Base-by-base conservation (phyloP, 1,140 invertebrate species). In the Calephelis nemesis region DNA sequence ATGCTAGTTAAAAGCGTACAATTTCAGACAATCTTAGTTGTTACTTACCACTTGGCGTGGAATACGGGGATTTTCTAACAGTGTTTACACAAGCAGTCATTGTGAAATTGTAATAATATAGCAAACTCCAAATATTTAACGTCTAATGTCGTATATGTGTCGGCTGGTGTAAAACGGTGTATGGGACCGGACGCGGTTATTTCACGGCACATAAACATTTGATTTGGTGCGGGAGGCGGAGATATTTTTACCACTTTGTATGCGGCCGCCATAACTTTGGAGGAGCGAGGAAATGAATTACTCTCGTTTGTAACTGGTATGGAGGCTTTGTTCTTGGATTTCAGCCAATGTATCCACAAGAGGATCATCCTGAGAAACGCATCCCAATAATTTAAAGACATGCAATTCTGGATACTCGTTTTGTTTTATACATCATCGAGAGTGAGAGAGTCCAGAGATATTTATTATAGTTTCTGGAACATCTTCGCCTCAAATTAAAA, bases 201-300 rank as follows among this genome's bases (percentile, higher is more conserved):
- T 80, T 78, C 74, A 80, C 76, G 78, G 71, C 68, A 74, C 78
- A 80, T 80, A 78, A 80, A 78, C 73, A 80, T 80, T 76, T 80
- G 78, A 76, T 80, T 76, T 76, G 67, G 67, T 65, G 74, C 74
- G 72, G 72, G 68, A 74, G 69, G 64, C 71, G 63, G 63, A 74
- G 70, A 69, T 70, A 76, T 74, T 79, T 75, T 79, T 73, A 75
- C 71, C 72, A 73, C 68, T 75, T 75, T 75, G 74, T 73, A 71
- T 71, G 74, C 72, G 71, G 67, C 63, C 63, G 63, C 62, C 58
- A 62, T 70, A 70, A 65, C 68, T 66, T 13, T 10, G 48, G 67
- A 42, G 30, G 49, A 63, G 63, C 62, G 60, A 13, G 67, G 71
- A 63, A 69, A 67, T 66, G 71, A 65, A 62, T 63, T 60, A 65